Conservation (phyloP, 2,888 invertebrate species). For the Eupithecia tripunctaria region DNA sequence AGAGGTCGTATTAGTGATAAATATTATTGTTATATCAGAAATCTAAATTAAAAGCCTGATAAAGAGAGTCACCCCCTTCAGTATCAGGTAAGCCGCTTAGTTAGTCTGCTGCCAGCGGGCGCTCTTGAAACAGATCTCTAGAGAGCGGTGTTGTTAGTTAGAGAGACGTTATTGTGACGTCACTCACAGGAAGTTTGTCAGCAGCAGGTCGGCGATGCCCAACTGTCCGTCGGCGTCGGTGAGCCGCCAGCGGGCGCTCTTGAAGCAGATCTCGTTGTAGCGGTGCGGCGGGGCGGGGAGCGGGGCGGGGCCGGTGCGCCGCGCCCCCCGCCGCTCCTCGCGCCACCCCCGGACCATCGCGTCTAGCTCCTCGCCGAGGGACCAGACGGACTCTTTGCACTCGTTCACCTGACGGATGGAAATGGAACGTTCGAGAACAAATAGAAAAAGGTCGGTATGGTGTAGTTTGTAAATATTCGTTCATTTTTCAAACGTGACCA, state of each 20-base stretch:
- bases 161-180: neutral
- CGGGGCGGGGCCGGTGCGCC: slow-evolving; percentile 84
- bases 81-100: slow-evolving; percentile 1
- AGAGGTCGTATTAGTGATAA: no score
- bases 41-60: no score
- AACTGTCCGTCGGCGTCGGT: slow-evolving; percentile 99
- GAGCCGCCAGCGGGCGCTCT: slow-evolving; percentile 98
- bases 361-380: slow-evolving; percentile 96
- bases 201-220: slow-evolving; percentile 97
- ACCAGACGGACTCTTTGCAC: slow-evolving; percentile 94
- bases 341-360: slow-evolving; percentile 97
- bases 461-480: no score
- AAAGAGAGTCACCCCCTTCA: no score
- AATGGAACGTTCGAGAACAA: neutral
- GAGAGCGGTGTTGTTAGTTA: slow-evolving; percentile 84
- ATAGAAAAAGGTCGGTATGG: no score
- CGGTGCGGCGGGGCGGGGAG: slow-evolving; percentile 90
- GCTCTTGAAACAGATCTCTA: slow-evolving; percentile 98
- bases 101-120: slow-evolving; percentile 98
- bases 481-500: no score
- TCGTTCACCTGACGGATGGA: slow-evolving; percentile 87
- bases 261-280: slow-evolving; percentile 95
- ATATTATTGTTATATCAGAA: no score
- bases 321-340: slow-evolving; percentile 87
- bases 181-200: slow-evolving; percentile 95